Base-by-base conservation (phyloP, 1,140 invertebrate genomes). In the Sesamia nonagrioides region DNA sequence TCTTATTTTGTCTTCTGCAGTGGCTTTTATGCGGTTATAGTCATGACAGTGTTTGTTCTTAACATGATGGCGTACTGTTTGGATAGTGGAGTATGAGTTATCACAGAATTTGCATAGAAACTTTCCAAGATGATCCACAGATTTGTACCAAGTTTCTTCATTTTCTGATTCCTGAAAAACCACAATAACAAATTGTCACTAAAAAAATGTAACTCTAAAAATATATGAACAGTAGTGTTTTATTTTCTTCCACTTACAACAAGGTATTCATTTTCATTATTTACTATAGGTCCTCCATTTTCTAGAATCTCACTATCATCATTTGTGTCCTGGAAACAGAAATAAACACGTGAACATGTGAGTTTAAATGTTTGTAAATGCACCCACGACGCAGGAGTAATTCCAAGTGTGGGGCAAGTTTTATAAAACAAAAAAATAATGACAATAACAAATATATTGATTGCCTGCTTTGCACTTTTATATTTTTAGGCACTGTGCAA, bases 61-160 rank as follows among this genome's bases (percentile, higher is more conserved):
- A 1, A 86, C 69, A 61, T 91, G 89, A 52, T 80, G 69, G 13
- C 85, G 60, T 58, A 91, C 56, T 15, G 86, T 90, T 78, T 89
- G 84, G 2, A 82, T 42, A 0, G 83, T 86, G 1, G 78, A 80
- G 68, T 91, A 90, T 68, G 82, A 78, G 3, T 85, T 42, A 37
- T 88, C 76, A 71, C 89, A 91, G 50, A 84, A 91, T 68, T 82
- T 86, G 40, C 88, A 91, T 1, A 82, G 2, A 78, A 82, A 84
- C 82, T 75, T 86, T 21, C 87, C 84, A 37, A 37, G 13, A 0
- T 56, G 48, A 58, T 89, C 84, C 50, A 84, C 83, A 37, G 58
- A 48, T 69, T 86, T 82, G 54, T 86, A 86, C 88, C 86, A 91
- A 33, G 63, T 80, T 13, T 66, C n/a, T 33, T 63, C 56, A 8